Evolutionary conservation across 2,888 invertebrate genomes (phyloP), one percentile per base, ranked within the genome.

Genomic region (Nomada fabriciana): DNA sequence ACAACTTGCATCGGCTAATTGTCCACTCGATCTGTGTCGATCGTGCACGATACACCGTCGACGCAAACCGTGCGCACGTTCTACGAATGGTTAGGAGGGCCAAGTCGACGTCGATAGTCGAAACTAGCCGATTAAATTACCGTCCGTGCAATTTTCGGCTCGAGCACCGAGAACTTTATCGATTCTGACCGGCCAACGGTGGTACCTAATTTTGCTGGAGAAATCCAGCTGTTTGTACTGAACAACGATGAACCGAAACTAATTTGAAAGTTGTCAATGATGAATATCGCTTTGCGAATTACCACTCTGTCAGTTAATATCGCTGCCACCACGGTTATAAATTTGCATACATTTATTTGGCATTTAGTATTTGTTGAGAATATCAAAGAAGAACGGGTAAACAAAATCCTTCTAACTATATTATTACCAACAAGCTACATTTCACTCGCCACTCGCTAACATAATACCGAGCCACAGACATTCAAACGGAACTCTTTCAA

Each of bases 1-100:
- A 52, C 23, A 76, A 29, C 75, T 82, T 63, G 42, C 67, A 75
- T 75, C 79, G 67, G 79, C 81, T 74, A 76, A 72, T 69, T 71
- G 78, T 29, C 68, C 69, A 69, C 50, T 64, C 47, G 75, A 80
- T 76, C 65, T 53, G 15, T n/a, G 18, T 43, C 69, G 64, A 23
- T 11, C 47, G 71, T 52, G 47, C 75, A 47, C 59, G 64, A 59
- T 57, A 63, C 57, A 36, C 59, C n/a, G 57, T 25, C 20, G 13
- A 15, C 42, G 3, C 7, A 43, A 42, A 61, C 20, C 42, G 57
- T n/a, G 43, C 25, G 18, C 15, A 20, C 60, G 36, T 29, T 71
- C 61, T 52, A 25, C 36, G 25, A 77, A 76, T 77, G 64, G 74
- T 63, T 80, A 60, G 23, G n/a, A 9, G 15, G 18, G 42, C 42